Conservation (phyloP, 2,113 vertebrate genomes). For the Centropus unirufus region DNA sequence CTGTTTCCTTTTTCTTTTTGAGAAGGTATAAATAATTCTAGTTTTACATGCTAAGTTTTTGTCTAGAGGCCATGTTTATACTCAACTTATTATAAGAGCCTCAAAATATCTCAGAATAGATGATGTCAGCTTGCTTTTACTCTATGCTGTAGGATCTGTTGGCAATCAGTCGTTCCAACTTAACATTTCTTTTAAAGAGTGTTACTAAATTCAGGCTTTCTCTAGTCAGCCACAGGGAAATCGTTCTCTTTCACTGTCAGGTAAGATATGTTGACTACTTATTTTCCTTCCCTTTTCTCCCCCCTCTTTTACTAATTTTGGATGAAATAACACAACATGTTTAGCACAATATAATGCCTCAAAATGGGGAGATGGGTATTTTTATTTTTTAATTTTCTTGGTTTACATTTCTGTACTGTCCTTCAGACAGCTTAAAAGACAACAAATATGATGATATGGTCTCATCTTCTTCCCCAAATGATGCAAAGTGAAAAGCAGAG, state of each 20-base stretch:
- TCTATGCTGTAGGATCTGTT: background rate
- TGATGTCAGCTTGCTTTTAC: background rate
- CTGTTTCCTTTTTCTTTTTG: background rate
- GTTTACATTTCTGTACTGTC: background rate
- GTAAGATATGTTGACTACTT: background rate
- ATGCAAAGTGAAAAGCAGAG: background rate
- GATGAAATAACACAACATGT: background rate
- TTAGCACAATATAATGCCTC: background rate
- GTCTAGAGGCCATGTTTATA: constrained; percentile 19
- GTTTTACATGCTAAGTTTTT: background rate
- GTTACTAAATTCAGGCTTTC: background rate
- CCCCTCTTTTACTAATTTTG: background rate
- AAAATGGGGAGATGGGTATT: background rate
- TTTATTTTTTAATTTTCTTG: background rate
- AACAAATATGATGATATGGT: background rate
- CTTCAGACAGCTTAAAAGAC: background rate
- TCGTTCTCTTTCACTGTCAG: background rate
- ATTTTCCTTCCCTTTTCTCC: background rate
- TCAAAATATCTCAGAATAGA: background rate
- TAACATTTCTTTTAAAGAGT: background rate
- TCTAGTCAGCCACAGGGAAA: background rate
- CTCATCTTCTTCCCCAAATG: background rate
- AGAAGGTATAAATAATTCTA: background rate
- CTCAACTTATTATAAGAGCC: background rate
- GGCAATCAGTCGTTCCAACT: background rate